Evolutionary conservation across 2,797 vertebrate genomes (phyloP).

Genomic region (Acridotheres tristis): DNA sequence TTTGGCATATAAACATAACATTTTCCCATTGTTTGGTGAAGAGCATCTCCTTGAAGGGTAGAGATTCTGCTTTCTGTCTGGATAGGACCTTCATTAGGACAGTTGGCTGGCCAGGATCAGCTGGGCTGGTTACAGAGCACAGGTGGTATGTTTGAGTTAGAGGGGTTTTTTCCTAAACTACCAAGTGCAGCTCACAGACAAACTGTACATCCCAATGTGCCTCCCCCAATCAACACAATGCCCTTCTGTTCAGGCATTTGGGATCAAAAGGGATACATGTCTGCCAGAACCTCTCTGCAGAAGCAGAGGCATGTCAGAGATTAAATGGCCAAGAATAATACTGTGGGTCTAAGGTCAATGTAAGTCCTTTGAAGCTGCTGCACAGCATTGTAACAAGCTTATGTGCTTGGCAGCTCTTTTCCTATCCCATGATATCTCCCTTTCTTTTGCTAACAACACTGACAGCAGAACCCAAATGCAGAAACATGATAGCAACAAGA

Average conservation of each 20-base stretch:
- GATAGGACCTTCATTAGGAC: background rate
- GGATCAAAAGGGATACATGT: background rate
- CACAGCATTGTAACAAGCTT: background rate
- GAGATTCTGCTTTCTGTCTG: background rate
- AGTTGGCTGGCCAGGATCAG: background rate
- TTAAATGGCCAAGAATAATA: background rate
- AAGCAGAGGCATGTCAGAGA: background rate
- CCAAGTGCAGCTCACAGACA: background rate
- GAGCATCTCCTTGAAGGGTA: background rate
- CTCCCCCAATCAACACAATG: background rate
- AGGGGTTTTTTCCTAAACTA: background rate
- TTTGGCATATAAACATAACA: background rate
- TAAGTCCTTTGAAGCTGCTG: background rate
- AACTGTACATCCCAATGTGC: background rate
- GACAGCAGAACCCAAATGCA: background rate
- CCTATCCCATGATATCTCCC: accelerated
- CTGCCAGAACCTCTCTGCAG: background rate
- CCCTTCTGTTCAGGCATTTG: background rate
- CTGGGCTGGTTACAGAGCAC: background rate
- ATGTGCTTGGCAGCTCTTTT: background rate
- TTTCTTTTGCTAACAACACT: background rate
- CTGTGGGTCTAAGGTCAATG: background rate
- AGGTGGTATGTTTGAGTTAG: background rate
- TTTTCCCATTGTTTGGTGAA: background rate
- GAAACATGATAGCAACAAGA: background rate